These are phyloP conservation scores for Atethmia centrago DNA, from an alignment of 2,888 invertebrate species.

Conservation along the genomic window DNA sequence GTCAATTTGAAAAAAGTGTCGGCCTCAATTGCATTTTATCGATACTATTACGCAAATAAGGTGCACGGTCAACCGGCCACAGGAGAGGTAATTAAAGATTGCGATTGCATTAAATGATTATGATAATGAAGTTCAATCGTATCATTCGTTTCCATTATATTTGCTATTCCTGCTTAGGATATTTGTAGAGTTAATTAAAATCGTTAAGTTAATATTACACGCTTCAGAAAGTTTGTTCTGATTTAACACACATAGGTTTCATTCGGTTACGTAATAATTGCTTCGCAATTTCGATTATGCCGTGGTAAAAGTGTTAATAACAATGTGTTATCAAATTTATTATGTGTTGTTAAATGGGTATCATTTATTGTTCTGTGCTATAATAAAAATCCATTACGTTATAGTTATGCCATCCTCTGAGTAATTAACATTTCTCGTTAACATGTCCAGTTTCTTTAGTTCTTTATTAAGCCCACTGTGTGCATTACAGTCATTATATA, in stretches of 20 bases:
- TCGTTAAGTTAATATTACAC: conserved; percentile 48
- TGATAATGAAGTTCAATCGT: conserved; percentile 50
- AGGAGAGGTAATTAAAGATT: conserved; percentile 52
- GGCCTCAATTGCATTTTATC: conserved; percentile 63
- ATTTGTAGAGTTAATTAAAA: conserved; percentile 57
- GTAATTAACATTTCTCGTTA: conserved; percentile 62
- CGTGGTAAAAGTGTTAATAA: conserved; percentile 61
- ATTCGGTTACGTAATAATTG: conserved; percentile 62
- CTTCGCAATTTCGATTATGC: conserved; percentile 62
- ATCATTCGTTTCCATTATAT: conserved; percentile 39
- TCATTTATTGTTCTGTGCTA: conserved; percentile 57
- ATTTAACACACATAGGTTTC: conserved; percentile 46
- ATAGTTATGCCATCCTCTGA: conserved; percentile 52
- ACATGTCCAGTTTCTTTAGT: conserved; percentile 43
- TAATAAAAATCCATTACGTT: conserved; percentile 56
- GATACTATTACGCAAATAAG: conserved; percentile 63
- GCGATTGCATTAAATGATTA: conserved; percentile 59
- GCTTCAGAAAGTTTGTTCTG: conserved; percentile 48
- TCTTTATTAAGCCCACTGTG: conserved; percentile 43
- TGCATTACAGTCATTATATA: conserved; percentile 45
- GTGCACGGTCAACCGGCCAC: conserved; percentile 39
- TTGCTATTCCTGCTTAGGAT: conserved; percentile 42
- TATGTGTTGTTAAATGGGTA: conserved; percentile 60
- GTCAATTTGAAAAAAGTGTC: conserved; percentile 69
- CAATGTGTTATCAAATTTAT: conserved; percentile 66